A percentile compares a stretch with the other conserved stretches of the same genome.
Conservation (phyloP, 1,140 invertebrate species). For the Hypsibius dujardini region DNA sequence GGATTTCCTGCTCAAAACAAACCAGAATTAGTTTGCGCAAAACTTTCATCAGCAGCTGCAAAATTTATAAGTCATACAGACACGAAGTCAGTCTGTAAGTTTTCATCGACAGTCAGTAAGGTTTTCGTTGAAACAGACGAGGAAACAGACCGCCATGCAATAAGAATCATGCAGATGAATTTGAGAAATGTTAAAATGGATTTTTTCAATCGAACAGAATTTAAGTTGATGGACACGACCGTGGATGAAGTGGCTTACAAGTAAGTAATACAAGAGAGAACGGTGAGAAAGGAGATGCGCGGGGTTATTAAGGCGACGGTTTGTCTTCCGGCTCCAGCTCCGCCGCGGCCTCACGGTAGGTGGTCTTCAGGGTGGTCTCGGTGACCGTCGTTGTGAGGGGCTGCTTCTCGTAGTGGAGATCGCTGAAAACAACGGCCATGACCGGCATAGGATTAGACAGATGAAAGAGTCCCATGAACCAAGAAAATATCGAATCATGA, state of each 20-base stretch:
- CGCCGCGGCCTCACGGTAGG: neutral
- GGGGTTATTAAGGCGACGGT: neutral
- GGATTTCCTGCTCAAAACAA: neutral
- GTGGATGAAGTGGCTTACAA: too few relatives aligned
- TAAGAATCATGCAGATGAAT: too few relatives aligned
- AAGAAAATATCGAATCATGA: neutral
- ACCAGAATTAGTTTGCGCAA: neutral
- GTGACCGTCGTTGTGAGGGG: neutral
- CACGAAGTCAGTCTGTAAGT: neutral
- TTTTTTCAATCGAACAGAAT: too few relatives aligned
- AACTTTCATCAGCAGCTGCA: neutral
- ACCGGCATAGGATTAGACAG: neutral
- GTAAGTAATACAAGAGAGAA: neutral
- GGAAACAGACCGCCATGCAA: too few relatives aligned
- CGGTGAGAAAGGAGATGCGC: neutral
- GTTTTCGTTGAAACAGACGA: too few relatives aligned
- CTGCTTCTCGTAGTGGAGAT: constrained; percentile 1
- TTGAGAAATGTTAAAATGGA: too few relatives aligned
- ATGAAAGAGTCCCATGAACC: neutral
- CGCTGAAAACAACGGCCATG: neutral
- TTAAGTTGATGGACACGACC: too few relatives aligned
- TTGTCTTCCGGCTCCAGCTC: constrained; percentile 8
- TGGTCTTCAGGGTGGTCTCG: neutral
- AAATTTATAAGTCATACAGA: neutral
- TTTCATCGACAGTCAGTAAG: neutral